Evolutionary conservation across 2,888 invertebrate genomes (phyloP).

Genomic region (Corythucha ciliata): DNA sequence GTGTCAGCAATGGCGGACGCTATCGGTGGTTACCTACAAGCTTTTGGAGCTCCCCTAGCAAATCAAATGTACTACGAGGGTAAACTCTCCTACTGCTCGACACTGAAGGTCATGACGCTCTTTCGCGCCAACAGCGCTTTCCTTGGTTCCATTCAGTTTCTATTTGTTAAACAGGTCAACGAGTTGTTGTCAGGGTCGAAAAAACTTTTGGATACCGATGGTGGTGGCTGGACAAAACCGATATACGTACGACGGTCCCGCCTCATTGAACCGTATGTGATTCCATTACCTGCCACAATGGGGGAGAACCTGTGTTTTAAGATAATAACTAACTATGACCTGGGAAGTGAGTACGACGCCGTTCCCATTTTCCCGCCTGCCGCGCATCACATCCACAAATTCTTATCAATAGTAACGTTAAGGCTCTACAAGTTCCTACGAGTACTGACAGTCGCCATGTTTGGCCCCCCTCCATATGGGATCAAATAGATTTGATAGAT

Average conservation of each 20-base stretch:
- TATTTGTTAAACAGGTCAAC: constrained; percentile 45
- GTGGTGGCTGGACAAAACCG: constrained; percentile 48
- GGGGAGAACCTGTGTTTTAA: not conserved
- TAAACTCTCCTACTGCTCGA: constrained; percentile 46
- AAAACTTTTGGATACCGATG: constrained; percentile 49
- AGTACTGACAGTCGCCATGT: too few relatives aligned
- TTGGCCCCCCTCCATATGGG: too few relatives aligned
- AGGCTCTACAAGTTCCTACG: too few relatives aligned
- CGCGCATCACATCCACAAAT: too few relatives aligned
- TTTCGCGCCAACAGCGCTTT: not conserved
- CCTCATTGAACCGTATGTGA: constrained; percentile 35
- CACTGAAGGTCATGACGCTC: not conserved
- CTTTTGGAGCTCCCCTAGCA: constrained; percentile 50
- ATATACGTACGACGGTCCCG: constrained; percentile 34
- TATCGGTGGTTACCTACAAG: constrained; percentile 46
- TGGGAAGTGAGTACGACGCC: too few relatives aligned
- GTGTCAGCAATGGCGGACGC: constrained; percentile 27
- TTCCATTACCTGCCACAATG: constrained; percentile 11
- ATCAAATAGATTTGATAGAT: too few relatives aligned
- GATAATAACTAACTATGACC: too few relatives aligned
- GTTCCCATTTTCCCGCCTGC: too few relatives aligned
- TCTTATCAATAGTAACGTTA: too few relatives aligned
- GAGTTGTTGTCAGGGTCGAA: constrained; percentile 51
- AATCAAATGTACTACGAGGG: constrained; percentile 56
- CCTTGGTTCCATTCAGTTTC: not conserved